Percentiles rank a stretch among this genome's conserved stretches.
These are phyloP conservation scores for Muschampia plurimacula DNA, from an alignment of 2,888 invertebrate species.

Conservation along the genomic window DNA sequence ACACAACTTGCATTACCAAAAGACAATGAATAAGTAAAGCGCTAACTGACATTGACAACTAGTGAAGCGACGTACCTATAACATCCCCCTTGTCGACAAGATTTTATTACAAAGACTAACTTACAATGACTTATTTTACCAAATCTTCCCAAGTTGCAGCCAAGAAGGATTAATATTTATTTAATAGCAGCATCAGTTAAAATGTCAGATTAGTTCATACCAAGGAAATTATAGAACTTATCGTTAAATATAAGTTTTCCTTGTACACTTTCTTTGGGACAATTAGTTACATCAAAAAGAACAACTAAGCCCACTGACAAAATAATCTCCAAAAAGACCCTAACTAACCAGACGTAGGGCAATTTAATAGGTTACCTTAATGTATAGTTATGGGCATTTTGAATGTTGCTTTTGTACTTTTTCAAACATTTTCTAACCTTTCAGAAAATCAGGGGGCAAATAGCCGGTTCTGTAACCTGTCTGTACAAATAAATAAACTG, in stretches of 20 bases:
- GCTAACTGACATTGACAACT: no score
- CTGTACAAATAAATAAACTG: no score
- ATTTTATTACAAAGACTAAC: no score
- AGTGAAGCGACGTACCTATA: no score
- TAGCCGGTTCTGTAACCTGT: no score
- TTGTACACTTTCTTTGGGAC: conserved; percentile 5
- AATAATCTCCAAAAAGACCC: neutral
- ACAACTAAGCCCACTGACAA: no score
- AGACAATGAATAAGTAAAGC: no score
- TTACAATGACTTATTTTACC: no score
- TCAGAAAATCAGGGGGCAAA: no score
- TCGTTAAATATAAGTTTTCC: conserved; percentile 29
- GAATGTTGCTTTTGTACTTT: neutral
- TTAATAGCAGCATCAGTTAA: neutral
- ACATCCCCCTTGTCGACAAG: no score
- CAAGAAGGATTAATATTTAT: neutral
- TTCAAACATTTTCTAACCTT: no score
- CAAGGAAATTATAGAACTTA: conserved; percentile 24
- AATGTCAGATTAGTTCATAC: neutral
- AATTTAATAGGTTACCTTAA: neutral
- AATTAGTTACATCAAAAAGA: neutral
- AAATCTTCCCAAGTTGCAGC: neutral
- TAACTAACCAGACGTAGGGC: neutral
- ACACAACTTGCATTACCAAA: no score
- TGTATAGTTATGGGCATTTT: neutral